Conservation (phyloP, 1,140 invertebrate genomes). For the Coboldia fuscipes region DNA sequence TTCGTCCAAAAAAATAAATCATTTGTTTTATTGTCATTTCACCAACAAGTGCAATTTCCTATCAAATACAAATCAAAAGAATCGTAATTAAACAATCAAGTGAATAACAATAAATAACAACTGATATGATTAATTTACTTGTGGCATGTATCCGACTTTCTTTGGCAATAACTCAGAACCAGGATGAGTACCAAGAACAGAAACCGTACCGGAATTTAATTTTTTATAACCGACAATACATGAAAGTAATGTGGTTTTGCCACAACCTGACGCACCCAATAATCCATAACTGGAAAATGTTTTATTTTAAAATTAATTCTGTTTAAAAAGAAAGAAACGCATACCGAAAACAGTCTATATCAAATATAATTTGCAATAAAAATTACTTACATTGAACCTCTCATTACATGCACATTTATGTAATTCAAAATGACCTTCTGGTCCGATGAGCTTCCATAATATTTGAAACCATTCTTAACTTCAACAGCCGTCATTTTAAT, state of each 20-base stretch:
- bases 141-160: constrained; percentile 70
- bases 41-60: constrained; percentile 69
- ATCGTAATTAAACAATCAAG: background rate
- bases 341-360: background rate
- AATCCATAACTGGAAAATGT: constrained; percentile 56
- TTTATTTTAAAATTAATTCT: background rate
- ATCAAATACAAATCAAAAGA: constrained; percentile 10
- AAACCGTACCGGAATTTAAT: constrained; percentile 51
- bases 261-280: constrained; percentile 64
- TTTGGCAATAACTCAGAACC: too few species aligned
- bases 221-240: constrained; percentile 61
- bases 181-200: constrained; percentile 56
- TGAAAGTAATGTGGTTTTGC: constrained; percentile 66
- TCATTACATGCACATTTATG: constrained; percentile 31
- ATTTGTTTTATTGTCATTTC: constrained; percentile 75
- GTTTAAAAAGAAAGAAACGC: background rate
- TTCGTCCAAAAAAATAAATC: constrained; percentile 68
- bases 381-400: constrained; percentile 30
- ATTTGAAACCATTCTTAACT: constrained; percentile 29
- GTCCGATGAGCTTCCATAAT: constrained; percentile 26
- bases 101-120: background rate
- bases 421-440: constrained; percentile 28
- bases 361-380: constrained; percentile 1
- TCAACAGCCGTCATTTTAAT: constrained; percentile 25
- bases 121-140: constrained; percentile 21